Base-by-base conservation (phyloP, 1,140 invertebrate genomes). In the Heliothis virescens region DNA sequence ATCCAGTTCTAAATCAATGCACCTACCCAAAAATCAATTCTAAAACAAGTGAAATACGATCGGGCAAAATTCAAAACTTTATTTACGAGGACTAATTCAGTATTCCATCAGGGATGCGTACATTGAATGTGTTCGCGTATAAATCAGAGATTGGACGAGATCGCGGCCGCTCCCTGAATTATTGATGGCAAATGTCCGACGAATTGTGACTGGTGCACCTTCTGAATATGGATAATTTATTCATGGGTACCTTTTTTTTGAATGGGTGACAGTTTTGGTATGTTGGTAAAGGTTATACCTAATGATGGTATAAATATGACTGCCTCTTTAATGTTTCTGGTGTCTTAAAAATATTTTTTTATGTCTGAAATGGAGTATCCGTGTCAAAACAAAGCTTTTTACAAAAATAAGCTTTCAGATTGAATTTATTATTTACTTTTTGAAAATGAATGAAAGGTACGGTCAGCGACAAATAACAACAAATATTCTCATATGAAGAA, bases 141-240 rank as follows among this genome's bases (percentile, higher is more conserved):
- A 72, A 72, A 72, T 72, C 69, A 72, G 69, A 72, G 69, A 72
- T 72, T 62, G 80, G 72, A 81, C 83, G 81, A 77, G 82, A 81
- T 81, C 50, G 79, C 63, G 80, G 81, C 81, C 71, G 71, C 47
- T 50, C 75, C 78, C 80, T 85, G 84, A 87, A 87, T 87, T 85
- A 85, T 85, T 85, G 75, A 87, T 85, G 82, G 9, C 80, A 83
- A 83, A 83, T 81, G 80, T 81, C 79, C 73, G 63, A 41, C 65
- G 71, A 53, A 80, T 79, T 81, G 79, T 82, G 80, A 83, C 82
- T 72, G 59, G 74, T 50, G 48, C 63, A 72, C 53, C 69, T 72
- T 53, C 67, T 72, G 57, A 52, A 55, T 34, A 16, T 26, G 52
- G 26, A 41, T 72, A 72, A 72, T 72, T 57, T 52, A 72, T 72